Percentiles rank a stretch among this genome's conserved stretches.
These are phyloP conservation scores for Acleris literana DNA, from an alignment of 2,888 invertebrate species.

Conservation along the genomic window DNA sequence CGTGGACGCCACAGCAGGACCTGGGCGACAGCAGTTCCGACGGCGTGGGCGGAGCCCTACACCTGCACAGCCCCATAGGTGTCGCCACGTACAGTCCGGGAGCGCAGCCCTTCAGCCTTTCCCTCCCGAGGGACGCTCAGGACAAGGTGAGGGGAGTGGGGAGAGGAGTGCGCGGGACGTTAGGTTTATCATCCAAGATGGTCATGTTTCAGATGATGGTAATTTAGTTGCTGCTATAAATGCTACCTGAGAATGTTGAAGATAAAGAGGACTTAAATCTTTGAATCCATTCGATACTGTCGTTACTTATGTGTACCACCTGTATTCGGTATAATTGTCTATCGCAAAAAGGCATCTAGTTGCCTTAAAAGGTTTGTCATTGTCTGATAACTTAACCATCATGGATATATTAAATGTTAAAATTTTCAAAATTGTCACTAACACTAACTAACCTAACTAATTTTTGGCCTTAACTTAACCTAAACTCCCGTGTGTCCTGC, in stretches of 20 bases:
- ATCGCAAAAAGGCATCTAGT: no score
- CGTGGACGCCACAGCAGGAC: conserved; percentile 95
- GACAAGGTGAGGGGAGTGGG: conserved; percentile 62
- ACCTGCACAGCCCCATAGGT: conserved; percentile 46
- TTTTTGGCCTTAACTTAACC: conserved; percentile 51
- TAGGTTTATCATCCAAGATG: conserved; percentile 46
- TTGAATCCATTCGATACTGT: no score
- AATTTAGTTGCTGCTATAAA: no score
- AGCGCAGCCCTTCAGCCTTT: conserved; percentile 89
- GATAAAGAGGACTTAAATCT: no score
- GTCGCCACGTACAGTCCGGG: conserved; percentile 71
- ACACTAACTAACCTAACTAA: conserved; percentile 59
- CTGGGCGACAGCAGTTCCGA: conserved; percentile 87
- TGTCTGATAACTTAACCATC: no score
- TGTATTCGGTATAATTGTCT: no score
- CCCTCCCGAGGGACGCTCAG: conserved; percentile 86
- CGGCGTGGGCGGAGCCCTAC: conserved; percentile 55
- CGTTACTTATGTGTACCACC: no score
- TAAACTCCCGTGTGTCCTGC: conserved; percentile 67
- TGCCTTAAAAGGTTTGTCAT: no score
- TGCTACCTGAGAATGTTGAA: no score
- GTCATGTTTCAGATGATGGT: conserved; percentile 6
- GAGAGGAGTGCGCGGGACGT: conserved; percentile 56
- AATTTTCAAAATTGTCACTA: conserved; percentile 27
- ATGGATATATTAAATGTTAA: no score